Percentiles rank a stretch among this genome's conserved stretches.
These are phyloP conservation scores for Percina caprodes DNA, from an alignment of 2,113 vertebrate genomes.

Conservation along the genomic window DNA sequence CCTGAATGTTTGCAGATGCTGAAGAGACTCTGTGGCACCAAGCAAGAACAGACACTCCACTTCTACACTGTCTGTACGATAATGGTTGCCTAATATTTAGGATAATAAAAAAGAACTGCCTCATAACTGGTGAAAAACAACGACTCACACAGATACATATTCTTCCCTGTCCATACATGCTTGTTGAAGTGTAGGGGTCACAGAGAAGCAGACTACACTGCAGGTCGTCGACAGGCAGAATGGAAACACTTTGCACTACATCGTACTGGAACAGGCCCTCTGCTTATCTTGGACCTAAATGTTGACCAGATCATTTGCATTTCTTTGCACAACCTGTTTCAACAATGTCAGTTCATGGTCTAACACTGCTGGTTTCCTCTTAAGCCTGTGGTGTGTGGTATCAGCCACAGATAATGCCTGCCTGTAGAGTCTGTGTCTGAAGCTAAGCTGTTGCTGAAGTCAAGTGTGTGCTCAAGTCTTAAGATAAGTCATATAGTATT, in stretches of 20 bases:
- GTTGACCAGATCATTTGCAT: slow-evolving; percentile 71
- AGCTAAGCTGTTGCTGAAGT: slow-evolving; percentile 39
- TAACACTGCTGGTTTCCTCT: slow-evolving; percentile 22
- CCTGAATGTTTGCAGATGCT: slow-evolving; percentile 66
- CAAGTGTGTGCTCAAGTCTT: slow-evolving; percentile 29
- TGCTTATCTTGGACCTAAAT: slow-evolving; percentile 51
- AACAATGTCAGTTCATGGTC: slow-evolving; percentile 43
- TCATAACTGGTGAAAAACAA: neutral
- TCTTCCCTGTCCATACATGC: neutral
- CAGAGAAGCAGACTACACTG: neutral
- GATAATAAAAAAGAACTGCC: neutral
- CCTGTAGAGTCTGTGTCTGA: slow-evolving; percentile 33
- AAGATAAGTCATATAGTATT: slow-evolving; percentile 21
- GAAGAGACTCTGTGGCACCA: slow-evolving; percentile 19
- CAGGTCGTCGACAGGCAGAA: neutral
- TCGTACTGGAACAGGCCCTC: slow-evolving; percentile 3
- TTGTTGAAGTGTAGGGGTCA: neutral
- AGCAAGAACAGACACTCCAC: slow-evolving; percentile 21
- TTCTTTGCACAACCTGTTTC: slow-evolving; percentile 57
- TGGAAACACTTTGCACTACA: slow-evolving; percentile 51
- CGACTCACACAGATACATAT: neutral
- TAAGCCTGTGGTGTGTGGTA: slow-evolving; percentile 48
- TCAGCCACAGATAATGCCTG: slow-evolving; percentile 57
- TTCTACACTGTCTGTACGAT: slow-evolving; percentile 1
- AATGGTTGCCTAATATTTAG: slow-evolving; percentile 1